Evolutionary conservation across 2,113 vertebrate species (phyloP).

Genomic region (Irena cyanogastra): DNA sequence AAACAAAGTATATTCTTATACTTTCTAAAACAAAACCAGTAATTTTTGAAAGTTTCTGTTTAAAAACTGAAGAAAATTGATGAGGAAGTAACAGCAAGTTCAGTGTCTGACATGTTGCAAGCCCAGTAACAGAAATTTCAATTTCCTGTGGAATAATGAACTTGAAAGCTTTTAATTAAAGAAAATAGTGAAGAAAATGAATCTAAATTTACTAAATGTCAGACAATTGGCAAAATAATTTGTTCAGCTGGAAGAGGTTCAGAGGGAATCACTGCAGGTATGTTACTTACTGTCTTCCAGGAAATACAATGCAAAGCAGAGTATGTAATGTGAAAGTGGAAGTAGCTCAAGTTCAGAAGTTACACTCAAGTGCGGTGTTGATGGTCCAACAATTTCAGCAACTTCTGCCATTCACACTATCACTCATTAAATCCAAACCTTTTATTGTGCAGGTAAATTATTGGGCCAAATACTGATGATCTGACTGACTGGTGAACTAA

Average conservation of each 20-base stretch:
- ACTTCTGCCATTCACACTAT: not conserved
- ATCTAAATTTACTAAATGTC: not conserved
- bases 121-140: not conserved
- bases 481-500: not conserved
- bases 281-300: not conserved
- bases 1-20: not conserved
- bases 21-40: not conserved
- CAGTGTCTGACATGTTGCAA: not conserved
- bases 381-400: not conserved
- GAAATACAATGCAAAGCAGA: not conserved
- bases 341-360: not conserved
- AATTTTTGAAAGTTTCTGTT: not conserved
- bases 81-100: not conserved
- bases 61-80: not conserved
- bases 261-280: accelerated
- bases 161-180: not conserved
- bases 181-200: not conserved
- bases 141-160: not conserved
- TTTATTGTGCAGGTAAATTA: not conserved
- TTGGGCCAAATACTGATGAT: not conserved
- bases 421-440: not conserved
- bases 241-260: not conserved
- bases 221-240: not conserved
- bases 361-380: not conserved
- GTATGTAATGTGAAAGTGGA: not conserved